Conservation (phyloP, 1,140 invertebrate species). For the Pogonus chalceus region DNA sequence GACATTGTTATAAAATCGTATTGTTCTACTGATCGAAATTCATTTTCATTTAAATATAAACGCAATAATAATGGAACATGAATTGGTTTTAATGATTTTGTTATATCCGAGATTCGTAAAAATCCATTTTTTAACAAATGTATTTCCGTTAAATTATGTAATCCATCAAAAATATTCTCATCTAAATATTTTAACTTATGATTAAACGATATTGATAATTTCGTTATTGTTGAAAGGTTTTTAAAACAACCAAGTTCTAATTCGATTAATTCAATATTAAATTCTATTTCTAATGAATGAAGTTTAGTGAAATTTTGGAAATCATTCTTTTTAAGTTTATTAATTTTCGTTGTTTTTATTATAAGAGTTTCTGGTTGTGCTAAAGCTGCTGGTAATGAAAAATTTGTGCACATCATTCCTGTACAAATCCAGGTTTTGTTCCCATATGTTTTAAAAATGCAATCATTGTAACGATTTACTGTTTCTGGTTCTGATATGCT, state of each 20-base stretch:
- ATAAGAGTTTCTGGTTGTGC: neutral
- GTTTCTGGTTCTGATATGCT: no score
- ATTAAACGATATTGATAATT: slow-evolving; percentile 27
- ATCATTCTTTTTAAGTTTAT: neutral
- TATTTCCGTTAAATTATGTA: slow-evolving; percentile 21
- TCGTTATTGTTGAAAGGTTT: slow-evolving; percentile 23
- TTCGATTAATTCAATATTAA: neutral
- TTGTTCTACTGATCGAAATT: slow-evolving; percentile 18
- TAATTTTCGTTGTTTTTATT: neutral
- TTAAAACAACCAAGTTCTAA: slow-evolving; percentile 22
- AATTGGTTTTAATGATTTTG: slow-evolving; percentile 12
- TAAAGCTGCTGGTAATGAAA: neutral
- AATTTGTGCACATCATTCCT: neutral
- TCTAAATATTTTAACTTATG: slow-evolving; percentile 20
- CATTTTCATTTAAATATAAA: slow-evolving; percentile 24
- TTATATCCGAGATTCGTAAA: slow-evolving; percentile 19
- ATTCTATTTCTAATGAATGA: neutral
- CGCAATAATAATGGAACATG: slow-evolving; percentile 20
- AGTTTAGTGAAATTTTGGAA: neutral
- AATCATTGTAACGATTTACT: no score
- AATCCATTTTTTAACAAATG: slow-evolving; percentile 28
- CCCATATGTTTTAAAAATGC: no score
- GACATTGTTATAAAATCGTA: slow-evolving; percentile 22
- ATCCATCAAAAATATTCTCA: slow-evolving; percentile 22
- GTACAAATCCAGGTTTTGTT: neutral